phyloP scores from a whole-genome alignment of 2,888 invertebrate species.

The Zele albiditarsus region DNA sequence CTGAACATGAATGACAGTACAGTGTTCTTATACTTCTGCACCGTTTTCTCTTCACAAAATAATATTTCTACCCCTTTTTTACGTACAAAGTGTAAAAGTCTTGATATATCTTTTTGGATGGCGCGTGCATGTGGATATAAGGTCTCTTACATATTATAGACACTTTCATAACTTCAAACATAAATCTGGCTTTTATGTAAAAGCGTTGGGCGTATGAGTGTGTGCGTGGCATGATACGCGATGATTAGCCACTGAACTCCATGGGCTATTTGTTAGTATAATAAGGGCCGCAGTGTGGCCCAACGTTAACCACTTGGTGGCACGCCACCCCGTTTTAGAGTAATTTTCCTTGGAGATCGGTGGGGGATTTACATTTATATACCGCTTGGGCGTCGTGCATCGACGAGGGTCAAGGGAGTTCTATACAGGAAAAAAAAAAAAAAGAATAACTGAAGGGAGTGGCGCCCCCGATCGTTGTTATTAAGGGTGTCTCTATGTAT shows the following conservation, averaged over 20 bases:
- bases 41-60: neutral
- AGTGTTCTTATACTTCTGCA: neutral
- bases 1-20: no score
- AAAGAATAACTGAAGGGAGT: constrained; percentile 1
- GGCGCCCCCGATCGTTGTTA: neutral
- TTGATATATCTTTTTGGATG: constrained; percentile 32
- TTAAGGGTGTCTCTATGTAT: neutral
- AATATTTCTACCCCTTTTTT: neutral
- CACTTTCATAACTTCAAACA: constrained; percentile 12
- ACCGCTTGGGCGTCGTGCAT: constrained; percentile 50
- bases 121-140: constrained; percentile 22
- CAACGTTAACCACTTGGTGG: constrained; percentile 69
- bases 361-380: constrained; percentile 67
- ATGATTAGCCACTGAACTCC: constrained; percentile 71
- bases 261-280: constrained; percentile 73
- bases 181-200: constrained; percentile 26
- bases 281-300: constrained; percentile 71
- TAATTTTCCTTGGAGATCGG: constrained; percentile 70
- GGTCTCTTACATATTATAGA: constrained; percentile 20
- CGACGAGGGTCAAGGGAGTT: constrained; percentile 39
- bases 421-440: neutral
- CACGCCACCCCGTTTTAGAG: constrained; percentile 72
- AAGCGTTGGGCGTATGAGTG: constrained; percentile 44
- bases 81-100: neutral
- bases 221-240: constrained; percentile 70